Evolutionary conservation across 2,888 invertebrate genomes (phyloP), one percentile per base, ranked within the genome.

Genomic region (Tethea ocularis): DNA sequence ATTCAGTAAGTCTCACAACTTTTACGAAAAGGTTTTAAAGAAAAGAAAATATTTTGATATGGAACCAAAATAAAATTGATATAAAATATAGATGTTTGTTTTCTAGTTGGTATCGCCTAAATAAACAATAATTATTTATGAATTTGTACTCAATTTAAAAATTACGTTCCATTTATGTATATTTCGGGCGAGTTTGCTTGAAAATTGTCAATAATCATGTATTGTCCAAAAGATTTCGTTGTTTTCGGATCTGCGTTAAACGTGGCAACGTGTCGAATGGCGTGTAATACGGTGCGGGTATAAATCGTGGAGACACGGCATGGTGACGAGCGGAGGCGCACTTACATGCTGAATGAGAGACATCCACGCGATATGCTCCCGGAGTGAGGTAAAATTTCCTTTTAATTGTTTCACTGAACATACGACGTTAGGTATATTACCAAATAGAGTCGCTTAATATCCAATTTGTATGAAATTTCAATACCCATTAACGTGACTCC

Each of bases 211-310:
- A n/a, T n/a, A 0, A 41, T 13, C 13, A 33, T 38, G 38, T 46
- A 46, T 46, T 46, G 10, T 46, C 46, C 46, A 46, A 46, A 46
- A 46, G 20, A 46, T 46, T 46, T 46, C 56, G 26, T 46, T 46
- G 36, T 24, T 46, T n/a, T 17, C 13, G 15, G 29, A 72, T 62
- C 63, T 87, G 76, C 46, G 75, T 64, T 66, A 59, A 57, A 70
- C 75, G 81, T 82, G 82, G 87, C 83, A 82, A 86, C 83, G 87
- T 91, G 92, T 93, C 91, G 91, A 93, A 92, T 91, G 82, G 87
- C 88, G 80, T 91, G 92, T 91, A 91, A 91, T 93, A 91, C 85
- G 82, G 86, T 76, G 86, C 76, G 83, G 79, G 80, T 86, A 91
- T 92, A 92, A 92, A 91, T 92, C 90, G 89, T 82, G 79, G 75